Evolutionary conservation across 2,113 vertebrate species (phyloP).

Genomic region (Cinclus cinclus): DNA sequence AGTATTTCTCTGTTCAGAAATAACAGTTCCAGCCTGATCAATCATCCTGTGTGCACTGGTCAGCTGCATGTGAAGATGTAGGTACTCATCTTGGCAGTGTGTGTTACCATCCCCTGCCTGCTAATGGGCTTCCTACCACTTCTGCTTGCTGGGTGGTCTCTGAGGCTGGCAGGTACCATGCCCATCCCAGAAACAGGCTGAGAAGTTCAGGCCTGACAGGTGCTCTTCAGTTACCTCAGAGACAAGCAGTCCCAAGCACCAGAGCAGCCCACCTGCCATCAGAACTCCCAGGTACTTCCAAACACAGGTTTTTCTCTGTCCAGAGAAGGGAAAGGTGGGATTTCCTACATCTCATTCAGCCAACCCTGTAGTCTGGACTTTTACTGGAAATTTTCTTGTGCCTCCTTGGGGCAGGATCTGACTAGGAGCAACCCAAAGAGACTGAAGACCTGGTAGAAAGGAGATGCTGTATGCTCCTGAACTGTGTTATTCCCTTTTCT

Average conservation of each 20-base stretch:
- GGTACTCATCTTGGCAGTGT: background rate
- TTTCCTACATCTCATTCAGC: background rate
- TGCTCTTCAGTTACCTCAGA: background rate
- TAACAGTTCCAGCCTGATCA: background rate
- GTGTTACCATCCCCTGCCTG: background rate
- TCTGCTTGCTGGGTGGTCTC: background rate
- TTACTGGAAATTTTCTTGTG: background rate
- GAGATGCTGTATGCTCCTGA: background rate
- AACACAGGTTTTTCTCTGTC: background rate
- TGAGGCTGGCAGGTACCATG: background rate
- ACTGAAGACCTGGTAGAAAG: background rate
- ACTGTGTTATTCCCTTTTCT: background rate
- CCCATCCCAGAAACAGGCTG: background rate
- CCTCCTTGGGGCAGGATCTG: background rate
- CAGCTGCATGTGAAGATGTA: background rate
- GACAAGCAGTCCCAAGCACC: fast-evolving
- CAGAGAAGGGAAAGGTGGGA: background rate
- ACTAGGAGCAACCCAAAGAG: background rate
- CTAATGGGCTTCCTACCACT: background rate
- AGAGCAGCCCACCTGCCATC: background rate
- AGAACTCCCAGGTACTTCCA: fast-evolving
- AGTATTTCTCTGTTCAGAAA: background rate
- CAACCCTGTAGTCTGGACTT: background rate
- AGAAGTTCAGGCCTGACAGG: background rate
- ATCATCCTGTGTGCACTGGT: fast-evolving